Percentiles rank a stretch among this genome's conserved stretches.
Evolutionary conservation across 2,113 vertebrate genomes (phyloP).

Genomic region (Pangasianodon gigas): DNA sequence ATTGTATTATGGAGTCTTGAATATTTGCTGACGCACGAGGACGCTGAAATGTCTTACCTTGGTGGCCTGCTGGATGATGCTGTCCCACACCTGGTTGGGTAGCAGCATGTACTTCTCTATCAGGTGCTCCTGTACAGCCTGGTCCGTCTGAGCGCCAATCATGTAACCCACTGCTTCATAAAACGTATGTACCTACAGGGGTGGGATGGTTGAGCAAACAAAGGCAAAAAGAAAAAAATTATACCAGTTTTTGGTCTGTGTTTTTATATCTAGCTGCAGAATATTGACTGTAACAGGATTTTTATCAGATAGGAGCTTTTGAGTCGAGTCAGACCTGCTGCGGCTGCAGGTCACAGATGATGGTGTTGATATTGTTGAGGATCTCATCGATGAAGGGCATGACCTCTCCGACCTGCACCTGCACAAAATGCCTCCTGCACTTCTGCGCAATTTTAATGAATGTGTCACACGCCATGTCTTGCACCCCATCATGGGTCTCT

Average conservation of each 20-base stretch:
- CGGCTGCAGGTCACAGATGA: slow-evolving; percentile 98
- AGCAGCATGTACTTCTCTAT: slow-evolving; percentile 99
- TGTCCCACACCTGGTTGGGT: slow-evolving; percentile 99
- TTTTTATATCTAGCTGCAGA: not conserved
- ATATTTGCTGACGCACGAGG: not conserved
- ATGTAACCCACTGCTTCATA: slow-evolving; percentile 99
- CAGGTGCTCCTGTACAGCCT: slow-evolving; percentile 94
- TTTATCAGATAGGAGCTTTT: not conserved
- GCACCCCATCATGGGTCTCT: slow-evolving; percentile 98
- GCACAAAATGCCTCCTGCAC: slow-evolving; percentile 97
- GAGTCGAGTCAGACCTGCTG: slow-evolving; percentile 83
- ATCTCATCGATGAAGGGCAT: slow-evolving; percentile 99
- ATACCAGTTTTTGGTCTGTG: not conserved
- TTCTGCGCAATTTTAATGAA: slow-evolving; percentile 99
- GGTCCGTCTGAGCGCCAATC: slow-evolving; percentile 99
- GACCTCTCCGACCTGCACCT: slow-evolving; percentile 98
- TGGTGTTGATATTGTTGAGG: slow-evolving; percentile 98
- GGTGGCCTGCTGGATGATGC: slow-evolving; percentile 98
- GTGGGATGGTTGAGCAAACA: not conserved
- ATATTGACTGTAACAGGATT: not conserved
- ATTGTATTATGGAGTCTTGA: not conserved
- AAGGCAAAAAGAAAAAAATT: not conserved
- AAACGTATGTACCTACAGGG: slow-evolving; percentile 90
- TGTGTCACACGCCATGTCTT: slow-evolving; percentile 99
- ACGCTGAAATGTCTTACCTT: slow-evolving; percentile 79